Conservation (phyloP, 1,140 invertebrate genomes). For the Penaeus indicus region DNA sequence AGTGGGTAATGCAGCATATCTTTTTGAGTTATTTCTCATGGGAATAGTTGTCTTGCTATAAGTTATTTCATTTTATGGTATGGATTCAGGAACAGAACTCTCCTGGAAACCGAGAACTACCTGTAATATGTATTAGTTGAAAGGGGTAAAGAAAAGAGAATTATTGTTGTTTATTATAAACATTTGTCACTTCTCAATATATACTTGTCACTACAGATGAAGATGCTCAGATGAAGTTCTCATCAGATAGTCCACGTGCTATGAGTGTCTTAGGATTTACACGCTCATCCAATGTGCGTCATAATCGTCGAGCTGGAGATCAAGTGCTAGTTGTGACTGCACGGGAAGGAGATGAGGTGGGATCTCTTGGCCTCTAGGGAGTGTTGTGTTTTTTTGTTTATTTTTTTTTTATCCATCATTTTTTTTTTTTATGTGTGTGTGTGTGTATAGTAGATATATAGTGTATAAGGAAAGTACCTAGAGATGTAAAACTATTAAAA, state of each 20-base stretch:
- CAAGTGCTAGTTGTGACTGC: slow-evolving; percentile 70
- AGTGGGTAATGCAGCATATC: no score
- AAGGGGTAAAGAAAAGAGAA: background rate
- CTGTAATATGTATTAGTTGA: no score
- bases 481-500: no score
- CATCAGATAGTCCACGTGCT: slow-evolving; percentile 70
- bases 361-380: slow-evolving; percentile 41
- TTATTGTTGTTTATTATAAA: background rate
- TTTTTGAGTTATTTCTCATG: no score
- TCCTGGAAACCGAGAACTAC: no score
- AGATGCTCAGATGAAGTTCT: slow-evolving; percentile 70
- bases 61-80: no score
- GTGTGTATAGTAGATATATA: no score
- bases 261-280: slow-evolving; percentile 74
- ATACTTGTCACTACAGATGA: background rate
- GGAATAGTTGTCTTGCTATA: no score
- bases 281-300: slow-evolving; percentile 69
- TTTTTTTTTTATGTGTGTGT: no score
- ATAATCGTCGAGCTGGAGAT: slow-evolving; percentile 71
- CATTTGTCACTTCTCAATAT: background rate
- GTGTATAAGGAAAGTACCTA: no score
- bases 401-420: no score
- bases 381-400: background rate
- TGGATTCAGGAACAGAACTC: no score
- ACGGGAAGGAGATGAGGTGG: slow-evolving; percentile 72